Percentiles rank a stretch among this genome's conserved stretches.
Conservation (phyloP, 2,888 invertebrate species). For the Steinernema hermaphroditum region DNA sequence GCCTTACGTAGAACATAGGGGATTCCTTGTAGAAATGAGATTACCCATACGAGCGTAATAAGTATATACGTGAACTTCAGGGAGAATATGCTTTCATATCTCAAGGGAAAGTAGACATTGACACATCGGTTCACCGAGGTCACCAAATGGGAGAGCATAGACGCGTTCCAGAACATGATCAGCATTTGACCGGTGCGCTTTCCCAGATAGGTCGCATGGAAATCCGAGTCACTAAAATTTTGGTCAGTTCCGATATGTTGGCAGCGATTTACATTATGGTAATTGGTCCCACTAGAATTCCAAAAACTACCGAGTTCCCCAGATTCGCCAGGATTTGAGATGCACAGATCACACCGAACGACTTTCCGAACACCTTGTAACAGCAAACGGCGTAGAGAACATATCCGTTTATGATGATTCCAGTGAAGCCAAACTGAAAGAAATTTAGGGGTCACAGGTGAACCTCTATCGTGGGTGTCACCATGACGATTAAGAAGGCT, state of each 20-base stretch:
- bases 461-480: too few relatives aligned
- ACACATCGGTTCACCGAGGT: not conserved
- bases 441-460: too few relatives aligned
- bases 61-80: not conserved
- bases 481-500: too few relatives aligned
- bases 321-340: not conserved
- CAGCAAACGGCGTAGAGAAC: too few relatives aligned
- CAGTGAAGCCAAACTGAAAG: too few relatives aligned
- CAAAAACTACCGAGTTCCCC: not conserved
- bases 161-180: constrained; percentile 1
- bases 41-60: not conserved
- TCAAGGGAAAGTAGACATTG: not conserved
- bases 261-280: not conserved
- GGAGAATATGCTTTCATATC: not conserved
- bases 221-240: not conserved
- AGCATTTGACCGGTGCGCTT: not conserved
- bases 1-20: not conserved
- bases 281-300: not conserved
- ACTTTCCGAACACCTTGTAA: not conserved
- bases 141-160: not conserved
- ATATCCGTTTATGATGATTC: too few relatives aligned
- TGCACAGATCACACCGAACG: not conserved
- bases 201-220: not conserved
- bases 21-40: not conserved
- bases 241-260: not conserved